phyloP scores from a whole-genome alignment of 2,113 vertebrate species.

The Callionymus lyra region DNA sequence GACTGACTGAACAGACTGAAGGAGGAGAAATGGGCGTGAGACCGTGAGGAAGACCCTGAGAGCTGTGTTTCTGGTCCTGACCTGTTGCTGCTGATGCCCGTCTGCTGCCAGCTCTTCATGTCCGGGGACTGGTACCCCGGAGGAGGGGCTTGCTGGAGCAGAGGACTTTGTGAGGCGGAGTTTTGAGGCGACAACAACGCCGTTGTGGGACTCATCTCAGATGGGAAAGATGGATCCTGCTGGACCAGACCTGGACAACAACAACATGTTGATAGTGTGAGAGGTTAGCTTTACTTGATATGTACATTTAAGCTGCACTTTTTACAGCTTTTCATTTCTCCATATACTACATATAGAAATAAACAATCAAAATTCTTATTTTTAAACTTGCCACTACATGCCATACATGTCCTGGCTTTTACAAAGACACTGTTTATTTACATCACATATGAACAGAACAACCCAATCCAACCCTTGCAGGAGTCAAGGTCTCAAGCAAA shows the following conservation, averaged over 20 bases:
- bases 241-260: conserved; percentile 71
- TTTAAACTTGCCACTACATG: no score
- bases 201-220: conserved; percentile 82
- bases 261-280: no score
- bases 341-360: no score
- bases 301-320: no score
- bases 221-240: conserved; percentile 76
- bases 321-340: no score
- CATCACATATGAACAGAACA: no score
- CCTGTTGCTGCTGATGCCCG: conserved; percentile 74
- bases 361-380: no score
- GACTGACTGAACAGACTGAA: conserved; percentile 78
- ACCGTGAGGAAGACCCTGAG: not conserved
- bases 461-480: no score
- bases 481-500: not conserved
- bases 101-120: conserved; percentile 87
- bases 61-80: conserved; percentile 29
- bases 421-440: no score
- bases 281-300: no score
- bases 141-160: conserved; percentile 78
- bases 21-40: not conserved
- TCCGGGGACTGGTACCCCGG: conserved; percentile 86
- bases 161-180: conserved; percentile 78
- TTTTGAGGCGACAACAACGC: conserved; percentile 84
- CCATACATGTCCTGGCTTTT: no score